These are phyloP conservation scores for Dasysyrphus tricinctus DNA, from an alignment of 2,888 invertebrate species.

Conservation along the genomic window DNA sequence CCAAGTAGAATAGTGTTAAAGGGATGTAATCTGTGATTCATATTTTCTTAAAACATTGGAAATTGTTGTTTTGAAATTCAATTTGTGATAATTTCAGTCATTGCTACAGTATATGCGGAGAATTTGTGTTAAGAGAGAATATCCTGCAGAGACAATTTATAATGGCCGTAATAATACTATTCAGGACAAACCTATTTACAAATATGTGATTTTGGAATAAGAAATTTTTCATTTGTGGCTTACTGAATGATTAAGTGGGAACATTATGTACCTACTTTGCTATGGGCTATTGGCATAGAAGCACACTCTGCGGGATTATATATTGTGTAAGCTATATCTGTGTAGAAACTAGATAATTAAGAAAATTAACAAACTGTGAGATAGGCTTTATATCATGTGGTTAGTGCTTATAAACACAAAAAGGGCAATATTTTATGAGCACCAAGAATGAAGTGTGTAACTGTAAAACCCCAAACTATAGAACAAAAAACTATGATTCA, in stretches of 20 bases:
- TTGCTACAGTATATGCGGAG: neutral
- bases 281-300: neutral
- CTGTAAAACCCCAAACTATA: no score
- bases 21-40: slow-evolving; percentile 60
- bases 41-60: slow-evolving; percentile 3
- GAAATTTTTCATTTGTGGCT: slow-evolving; percentile 16
- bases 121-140: neutral
- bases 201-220: slow-evolving; percentile 4
- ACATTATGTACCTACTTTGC: neutral
- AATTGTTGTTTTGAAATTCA: neutral
- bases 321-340: neutral
- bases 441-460: neutral
- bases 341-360: neutral
- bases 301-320: neutral
- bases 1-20: slow-evolving; percentile 42
- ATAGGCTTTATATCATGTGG: neutral
- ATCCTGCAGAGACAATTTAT: neutral
- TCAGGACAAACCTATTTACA: neutral
- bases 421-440: neutral
- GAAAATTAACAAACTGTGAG: neutral
- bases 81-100: slow-evolving; percentile 5
- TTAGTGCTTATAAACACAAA: neutral
- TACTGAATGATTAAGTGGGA: neutral
- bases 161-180: neutral
- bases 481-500: no score